Evolutionary conservation across 2,113 vertebrate genomes (phyloP).

Genomic region (Oncorhynchus tshawytscha): DNA sequence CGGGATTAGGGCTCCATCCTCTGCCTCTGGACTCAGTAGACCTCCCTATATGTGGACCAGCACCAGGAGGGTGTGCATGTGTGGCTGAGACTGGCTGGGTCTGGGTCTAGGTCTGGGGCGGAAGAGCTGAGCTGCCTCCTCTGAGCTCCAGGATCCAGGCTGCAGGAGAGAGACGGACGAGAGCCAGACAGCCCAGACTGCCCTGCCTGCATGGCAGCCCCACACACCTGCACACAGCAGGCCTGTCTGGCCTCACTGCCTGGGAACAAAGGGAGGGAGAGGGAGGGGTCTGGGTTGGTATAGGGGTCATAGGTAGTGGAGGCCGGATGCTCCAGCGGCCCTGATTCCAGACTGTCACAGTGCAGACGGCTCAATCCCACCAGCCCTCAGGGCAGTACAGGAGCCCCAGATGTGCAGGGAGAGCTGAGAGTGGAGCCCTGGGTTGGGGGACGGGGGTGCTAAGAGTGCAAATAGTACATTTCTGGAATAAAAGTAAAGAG

Average conservation of each 20-base stretch:
- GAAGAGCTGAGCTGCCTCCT: neutral
- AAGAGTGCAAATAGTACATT: too few relatives aligned
- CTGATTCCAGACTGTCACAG: conserved; percentile 70
- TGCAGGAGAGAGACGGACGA: neutral
- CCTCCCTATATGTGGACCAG: conserved; percentile 14
- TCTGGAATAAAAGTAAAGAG: conserved; percentile 54
- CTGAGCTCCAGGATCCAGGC: neutral
- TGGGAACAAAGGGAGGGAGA: conserved; percentile 55
- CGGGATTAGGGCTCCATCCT: conserved; percentile 47
- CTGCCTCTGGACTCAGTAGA: conserved; percentile 42
- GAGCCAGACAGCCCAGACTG: neutral
- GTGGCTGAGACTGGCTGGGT: conserved; percentile 7
- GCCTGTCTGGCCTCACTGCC: conserved; percentile 73
- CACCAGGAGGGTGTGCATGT: conserved; percentile 12
- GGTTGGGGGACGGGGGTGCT: conserved; percentile 26
- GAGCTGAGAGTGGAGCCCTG: conserved; percentile 59
- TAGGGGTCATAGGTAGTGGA: conserved; percentile 67
- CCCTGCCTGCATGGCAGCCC: neutral
- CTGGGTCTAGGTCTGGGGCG: neutral
- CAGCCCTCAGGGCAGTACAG: conserved; percentile 69
- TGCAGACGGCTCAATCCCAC: conserved; percentile 66
- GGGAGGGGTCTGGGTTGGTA: conserved; percentile 66
- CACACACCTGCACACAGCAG: conserved; percentile 52
- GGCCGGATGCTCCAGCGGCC: conserved; percentile 59
- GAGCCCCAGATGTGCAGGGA: conserved; percentile 72